Evolutionary conservation across 2,888 invertebrate genomes (phyloP).

Genomic region (Rambutsinella grinnellia): DNA sequence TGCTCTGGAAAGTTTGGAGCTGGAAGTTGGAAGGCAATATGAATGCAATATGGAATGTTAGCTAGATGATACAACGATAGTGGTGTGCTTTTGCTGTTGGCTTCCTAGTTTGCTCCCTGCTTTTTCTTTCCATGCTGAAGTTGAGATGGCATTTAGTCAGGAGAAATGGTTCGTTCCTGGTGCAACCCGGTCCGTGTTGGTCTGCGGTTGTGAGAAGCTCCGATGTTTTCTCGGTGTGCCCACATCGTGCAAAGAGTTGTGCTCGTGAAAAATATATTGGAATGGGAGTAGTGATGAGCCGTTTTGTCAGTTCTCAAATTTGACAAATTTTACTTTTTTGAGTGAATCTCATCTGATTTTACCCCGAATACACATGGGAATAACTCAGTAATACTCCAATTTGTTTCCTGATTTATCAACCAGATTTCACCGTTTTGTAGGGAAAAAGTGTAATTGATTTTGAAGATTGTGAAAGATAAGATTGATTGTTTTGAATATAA

Average conservation of each 20-base stretch:
- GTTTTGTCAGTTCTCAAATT: background rate
- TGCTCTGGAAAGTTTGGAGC: too few relatives aligned
- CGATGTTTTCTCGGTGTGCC: constrained; percentile 49
- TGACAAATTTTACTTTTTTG: background rate
- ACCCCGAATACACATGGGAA: background rate
- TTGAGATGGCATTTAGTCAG: constrained; percentile 55
- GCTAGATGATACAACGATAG: too few relatives aligned
- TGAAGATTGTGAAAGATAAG: too few relatives aligned
- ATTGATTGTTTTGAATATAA: too few relatives aligned
- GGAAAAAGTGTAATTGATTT: too few relatives aligned
- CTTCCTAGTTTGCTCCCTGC: background rate
- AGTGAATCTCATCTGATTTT: background rate
- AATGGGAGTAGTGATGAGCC: background rate
- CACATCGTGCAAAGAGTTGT: constrained; percentile 21
- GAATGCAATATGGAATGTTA: constrained; percentile 34
- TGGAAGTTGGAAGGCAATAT: too few relatives aligned
- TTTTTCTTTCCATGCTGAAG: constrained; percentile 44
- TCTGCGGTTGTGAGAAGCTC: constrained; percentile 18
- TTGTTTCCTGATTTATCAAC: background rate
- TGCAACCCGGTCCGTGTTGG: constrained; percentile 50
- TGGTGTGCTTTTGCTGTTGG: too few relatives aligned
- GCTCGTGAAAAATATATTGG: background rate
- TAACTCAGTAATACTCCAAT: background rate
- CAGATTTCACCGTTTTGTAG: background rate
- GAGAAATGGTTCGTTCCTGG: constrained; percentile 56